These are phyloP conservation scores for Acheta domesticus DNA, from an alignment of 2,888 invertebrate genomes.

Conservation along the genomic window DNA sequence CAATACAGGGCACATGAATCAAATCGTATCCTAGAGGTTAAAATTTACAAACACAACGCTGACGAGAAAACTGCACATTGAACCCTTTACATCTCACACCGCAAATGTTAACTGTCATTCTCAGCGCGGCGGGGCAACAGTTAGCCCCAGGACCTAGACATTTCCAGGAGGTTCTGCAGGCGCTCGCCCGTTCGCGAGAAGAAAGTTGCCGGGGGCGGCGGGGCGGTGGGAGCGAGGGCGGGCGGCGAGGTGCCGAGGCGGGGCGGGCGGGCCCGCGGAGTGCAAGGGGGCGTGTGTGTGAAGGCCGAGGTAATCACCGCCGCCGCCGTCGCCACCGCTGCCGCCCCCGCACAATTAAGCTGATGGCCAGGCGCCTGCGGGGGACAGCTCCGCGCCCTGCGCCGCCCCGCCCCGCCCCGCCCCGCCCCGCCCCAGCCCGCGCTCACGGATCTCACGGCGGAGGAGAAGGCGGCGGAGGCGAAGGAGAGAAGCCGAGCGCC, in stretches of 20 bases:
- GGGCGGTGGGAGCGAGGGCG: background rate
- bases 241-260: background rate
- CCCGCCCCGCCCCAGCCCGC: background rate
- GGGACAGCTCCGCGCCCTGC: background rate
- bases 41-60: too few species aligned
- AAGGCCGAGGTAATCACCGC: constrained; percentile 18
- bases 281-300: background rate
- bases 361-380: constrained; percentile 18
- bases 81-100: too few species aligned
- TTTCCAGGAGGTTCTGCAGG: background rate
- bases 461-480: too few species aligned
- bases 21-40: too few species aligned
- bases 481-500: too few species aligned
- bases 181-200: background rate
- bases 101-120: background rate
- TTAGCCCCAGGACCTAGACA: background rate
- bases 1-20: too few species aligned
- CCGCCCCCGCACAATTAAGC: constrained; percentile 18
- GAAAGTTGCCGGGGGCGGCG: background rate
- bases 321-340: background rate
- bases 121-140: background rate
- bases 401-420: background rate
- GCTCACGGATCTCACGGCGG: too few species aligned
- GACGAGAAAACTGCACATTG: too few species aligned
- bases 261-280: background rate